Percentiles rank a stretch among this genome's conserved stretches.
phyloP scores from a whole-genome alignment of 2,797 vertebrate genomes.

The Microhierax caerulescens region DNA sequence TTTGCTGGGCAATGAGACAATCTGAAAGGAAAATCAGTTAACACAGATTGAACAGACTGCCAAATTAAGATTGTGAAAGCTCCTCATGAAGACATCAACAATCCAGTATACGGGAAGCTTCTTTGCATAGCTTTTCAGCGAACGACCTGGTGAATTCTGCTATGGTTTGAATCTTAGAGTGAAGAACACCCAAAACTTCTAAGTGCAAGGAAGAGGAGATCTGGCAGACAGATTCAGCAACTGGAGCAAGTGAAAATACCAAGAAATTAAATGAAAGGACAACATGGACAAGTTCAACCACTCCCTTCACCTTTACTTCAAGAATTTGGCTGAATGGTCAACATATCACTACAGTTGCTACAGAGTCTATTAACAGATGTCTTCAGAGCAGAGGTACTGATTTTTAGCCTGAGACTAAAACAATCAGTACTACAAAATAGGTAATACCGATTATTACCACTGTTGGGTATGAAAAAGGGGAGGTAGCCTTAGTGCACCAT shows the following conservation, averaged over 20 bases:
- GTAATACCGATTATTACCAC: background rate
- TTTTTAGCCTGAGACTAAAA: background rate
- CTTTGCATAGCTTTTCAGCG: background rate
- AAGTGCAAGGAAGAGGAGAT: background rate
- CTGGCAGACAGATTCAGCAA: background rate
- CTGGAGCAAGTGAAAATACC: background rate
- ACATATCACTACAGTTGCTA: rapidly evolving
- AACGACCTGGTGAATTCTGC: background rate
- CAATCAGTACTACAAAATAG: background rate
- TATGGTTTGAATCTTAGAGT: background rate
- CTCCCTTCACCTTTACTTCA: background rate
- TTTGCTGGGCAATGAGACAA: background rate
- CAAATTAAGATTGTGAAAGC: background rate
- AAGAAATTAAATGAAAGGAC: background rate
- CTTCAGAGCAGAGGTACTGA: background rate
- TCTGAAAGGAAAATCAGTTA: background rate
- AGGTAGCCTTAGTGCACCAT: background rate
- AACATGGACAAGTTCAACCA: rapidly evolving
- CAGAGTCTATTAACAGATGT: rapidly evolving
- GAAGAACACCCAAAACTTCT: background rate
- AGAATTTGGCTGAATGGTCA: background rate
- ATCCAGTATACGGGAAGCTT: background rate
- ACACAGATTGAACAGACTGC: background rate
- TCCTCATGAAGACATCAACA: background rate
- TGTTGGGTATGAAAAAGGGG: background rate